phyloP scores from a whole-genome alignment of 92 coral and sea anemone species.

The Diadumene lineata region DNA sequence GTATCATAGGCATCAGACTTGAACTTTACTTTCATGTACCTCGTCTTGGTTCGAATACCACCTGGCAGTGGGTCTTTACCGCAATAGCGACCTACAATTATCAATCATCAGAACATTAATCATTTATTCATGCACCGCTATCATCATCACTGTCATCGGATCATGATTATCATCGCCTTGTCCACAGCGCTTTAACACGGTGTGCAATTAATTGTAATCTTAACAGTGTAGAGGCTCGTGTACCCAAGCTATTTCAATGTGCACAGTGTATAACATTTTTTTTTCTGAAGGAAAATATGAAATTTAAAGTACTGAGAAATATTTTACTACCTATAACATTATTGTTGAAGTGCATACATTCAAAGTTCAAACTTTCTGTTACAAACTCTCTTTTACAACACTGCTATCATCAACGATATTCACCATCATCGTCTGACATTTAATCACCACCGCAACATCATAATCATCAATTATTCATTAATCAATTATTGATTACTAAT shows the following conservation, averaged over 20 bases:
- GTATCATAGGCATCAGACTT: slow-evolving; percentile 27
- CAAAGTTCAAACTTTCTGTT: no score
- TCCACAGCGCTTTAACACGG: not conserved
- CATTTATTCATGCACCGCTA: not conserved
- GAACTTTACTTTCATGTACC: slow-evolving; percentile 23
- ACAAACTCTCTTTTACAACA: no score
- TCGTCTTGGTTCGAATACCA: not conserved
- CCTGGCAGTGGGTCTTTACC: not conserved
- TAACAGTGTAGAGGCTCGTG: not conserved
- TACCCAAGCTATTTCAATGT: not conserved
- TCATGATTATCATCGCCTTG: not conserved
- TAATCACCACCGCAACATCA: no score
- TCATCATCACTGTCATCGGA: not conserved
- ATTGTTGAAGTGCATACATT: no score
- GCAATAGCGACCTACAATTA: slow-evolving; percentile 19
- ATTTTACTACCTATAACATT: no score
- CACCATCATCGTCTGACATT: no score
- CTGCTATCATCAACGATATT: no score
- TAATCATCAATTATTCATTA: no score
- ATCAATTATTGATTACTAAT: no score
- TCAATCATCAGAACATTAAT: not conserved
- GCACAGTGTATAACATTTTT: not conserved
- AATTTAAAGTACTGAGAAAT: no score
- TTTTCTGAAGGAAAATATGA: no score
- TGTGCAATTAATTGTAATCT: not conserved